Percentiles rank a stretch among this genome's conserved stretches.
phyloP scores from a whole-genome alignment of 2,888 invertebrate species.

The Eurytoma adleriae region DNA sequence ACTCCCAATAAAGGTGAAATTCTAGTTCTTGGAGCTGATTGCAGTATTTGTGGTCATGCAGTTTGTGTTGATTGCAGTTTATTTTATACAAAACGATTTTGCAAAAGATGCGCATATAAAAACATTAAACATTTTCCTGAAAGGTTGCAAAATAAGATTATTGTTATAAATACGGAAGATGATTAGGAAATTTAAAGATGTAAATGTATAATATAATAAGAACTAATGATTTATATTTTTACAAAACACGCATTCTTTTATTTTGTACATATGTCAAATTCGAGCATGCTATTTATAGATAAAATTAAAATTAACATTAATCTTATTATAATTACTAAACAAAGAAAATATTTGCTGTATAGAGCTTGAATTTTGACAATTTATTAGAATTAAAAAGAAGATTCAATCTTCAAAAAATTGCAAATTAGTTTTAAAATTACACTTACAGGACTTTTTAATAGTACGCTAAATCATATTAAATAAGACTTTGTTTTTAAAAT shows the following conservation, averaged over 20 bases:
- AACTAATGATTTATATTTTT: constrained; percentile 54
- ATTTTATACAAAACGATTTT: constrained; percentile 86
- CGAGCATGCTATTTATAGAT: constrained; percentile 25
- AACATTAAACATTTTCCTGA: constrained; percentile 82
- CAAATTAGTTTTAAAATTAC: too few relatives aligned
- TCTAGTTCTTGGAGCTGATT: constrained; percentile 87
- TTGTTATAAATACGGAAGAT: constrained; percentile 66
- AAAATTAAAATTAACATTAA: constrained; percentile 44
- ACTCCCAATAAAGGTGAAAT: constrained; percentile 86
- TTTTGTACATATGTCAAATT: constrained; percentile 45
- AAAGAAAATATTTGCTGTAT: too few relatives aligned
- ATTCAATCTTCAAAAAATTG: too few relatives aligned
- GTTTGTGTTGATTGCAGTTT: constrained; percentile 90
- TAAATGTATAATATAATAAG: constrained; percentile 45
- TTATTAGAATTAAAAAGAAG: too few relatives aligned
- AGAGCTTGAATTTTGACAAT: too few relatives aligned
- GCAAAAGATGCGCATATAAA: constrained; percentile 82
- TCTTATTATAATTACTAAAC: not conserved
- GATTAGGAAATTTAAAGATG: constrained; percentile 30
- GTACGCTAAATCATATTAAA: too few relatives aligned
- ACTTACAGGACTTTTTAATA: too few relatives aligned
- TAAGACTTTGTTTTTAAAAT: too few relatives aligned
- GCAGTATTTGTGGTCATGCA: constrained; percentile 81
- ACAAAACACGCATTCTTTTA: constrained; percentile 47
- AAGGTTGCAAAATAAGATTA: constrained; percentile 82